A percentile compares a stretch with the other conserved stretches of the same genome.
phyloP scores from a whole-genome alignment of 2,113 vertebrate genomes.

The Oncorhynchus keta region DNA sequence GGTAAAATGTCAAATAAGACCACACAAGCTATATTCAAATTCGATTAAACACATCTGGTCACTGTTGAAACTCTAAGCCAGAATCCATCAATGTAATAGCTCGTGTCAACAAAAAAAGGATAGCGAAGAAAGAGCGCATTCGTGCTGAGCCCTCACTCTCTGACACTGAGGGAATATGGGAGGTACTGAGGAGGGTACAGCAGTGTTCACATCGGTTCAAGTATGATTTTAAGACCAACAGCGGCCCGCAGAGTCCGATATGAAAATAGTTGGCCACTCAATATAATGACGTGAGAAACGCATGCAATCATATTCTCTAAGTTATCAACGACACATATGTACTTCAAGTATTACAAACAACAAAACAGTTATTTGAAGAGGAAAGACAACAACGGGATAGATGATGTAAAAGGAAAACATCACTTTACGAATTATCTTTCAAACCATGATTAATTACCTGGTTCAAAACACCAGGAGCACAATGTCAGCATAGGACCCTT shows the following conservation, averaged over 20 bases:
- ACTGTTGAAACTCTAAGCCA: neutral
- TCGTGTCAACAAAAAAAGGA: neutral
- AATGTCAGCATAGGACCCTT: no score
- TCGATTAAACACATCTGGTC: neutral
- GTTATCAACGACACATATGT: no score
- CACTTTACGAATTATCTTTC: no score
- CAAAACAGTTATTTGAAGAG: no score
- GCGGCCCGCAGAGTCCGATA: conserved; percentile 1
- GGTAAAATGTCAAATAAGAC: neutral
- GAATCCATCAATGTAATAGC: neutral
- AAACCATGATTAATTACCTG: no score
- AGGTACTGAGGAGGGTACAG: neutral
- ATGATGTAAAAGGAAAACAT: no score
- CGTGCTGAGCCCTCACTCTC: neutral
- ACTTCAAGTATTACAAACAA: no score
- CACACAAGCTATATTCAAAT: neutral
- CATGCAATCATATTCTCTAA: conserved; percentile 22
- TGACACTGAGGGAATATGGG: neutral
- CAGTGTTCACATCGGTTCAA: neutral
- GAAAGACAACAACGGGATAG: no score
- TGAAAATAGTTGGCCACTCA: no score
- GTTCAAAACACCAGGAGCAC: no score
- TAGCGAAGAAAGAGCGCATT: neutral
- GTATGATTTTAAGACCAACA: neutral
- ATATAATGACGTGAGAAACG: no score